A percentile compares a stretch with the other conserved stretches of the same genome.
Conservation (phyloP, 2,797 vertebrate species). For the Ceyx erithaca region DNA sequence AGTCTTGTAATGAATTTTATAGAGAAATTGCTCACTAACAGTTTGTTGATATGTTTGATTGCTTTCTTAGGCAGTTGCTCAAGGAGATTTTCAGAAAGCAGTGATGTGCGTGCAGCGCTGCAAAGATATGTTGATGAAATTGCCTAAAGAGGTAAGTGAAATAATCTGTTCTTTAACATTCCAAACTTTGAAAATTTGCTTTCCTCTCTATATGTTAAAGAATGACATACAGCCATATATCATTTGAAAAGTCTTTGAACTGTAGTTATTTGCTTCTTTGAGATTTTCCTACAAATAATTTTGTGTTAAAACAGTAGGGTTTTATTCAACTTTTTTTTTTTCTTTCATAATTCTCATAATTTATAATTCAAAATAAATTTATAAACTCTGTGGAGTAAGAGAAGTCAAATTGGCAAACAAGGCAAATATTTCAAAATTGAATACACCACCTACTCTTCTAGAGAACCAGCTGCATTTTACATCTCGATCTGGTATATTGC, state of each 20-base stretch:
- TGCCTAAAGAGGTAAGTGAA: conserved; percentile 86
- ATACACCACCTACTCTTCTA: neutral
- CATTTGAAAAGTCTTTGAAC: neutral
- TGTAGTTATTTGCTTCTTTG: neutral
- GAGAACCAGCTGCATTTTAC: neutral
- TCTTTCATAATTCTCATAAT: neutral
- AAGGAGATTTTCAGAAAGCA: conserved; percentile 86
- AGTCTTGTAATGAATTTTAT: neutral
- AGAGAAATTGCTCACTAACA: conserved; percentile 6
- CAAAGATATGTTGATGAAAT: conserved; percentile 88
- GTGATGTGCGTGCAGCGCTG: conserved; percentile 82
- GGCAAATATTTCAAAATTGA: neutral
- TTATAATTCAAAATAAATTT: neutral
- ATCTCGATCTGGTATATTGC: neutral
- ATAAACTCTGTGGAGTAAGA: neutral
- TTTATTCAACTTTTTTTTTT: neutral
- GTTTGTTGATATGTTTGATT: conserved; percentile 20
- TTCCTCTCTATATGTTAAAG: neutral
- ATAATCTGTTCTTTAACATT: conserved; percentile 17
- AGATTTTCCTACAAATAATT: neutral
- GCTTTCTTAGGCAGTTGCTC: conserved; percentile 85
- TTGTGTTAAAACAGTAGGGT: neutral
- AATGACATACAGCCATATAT: neutral
- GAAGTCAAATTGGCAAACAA: neutral
- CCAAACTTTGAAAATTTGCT: neutral